These are phyloP conservation scores for Steinernema khuongi DNA, from an alignment of 1,140 invertebrate genomes.

Conservation along the genomic window DNA sequence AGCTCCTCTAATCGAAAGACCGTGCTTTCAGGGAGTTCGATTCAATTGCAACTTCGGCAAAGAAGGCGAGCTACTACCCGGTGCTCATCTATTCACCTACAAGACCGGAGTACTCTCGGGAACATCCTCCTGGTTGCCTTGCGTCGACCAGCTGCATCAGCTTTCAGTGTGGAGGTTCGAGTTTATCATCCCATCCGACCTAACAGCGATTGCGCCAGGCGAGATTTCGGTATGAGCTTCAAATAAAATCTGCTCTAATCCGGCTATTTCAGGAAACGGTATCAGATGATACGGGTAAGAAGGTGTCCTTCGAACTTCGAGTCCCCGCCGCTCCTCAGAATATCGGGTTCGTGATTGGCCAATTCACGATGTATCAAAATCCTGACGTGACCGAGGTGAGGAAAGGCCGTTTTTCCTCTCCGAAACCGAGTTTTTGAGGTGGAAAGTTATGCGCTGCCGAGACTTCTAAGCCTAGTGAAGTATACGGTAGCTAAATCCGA, in stretches of 20 bases:
- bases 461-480: conserved; percentile 48
- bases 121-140: conserved; percentile 35
- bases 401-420: neutral
- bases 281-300: conserved; percentile 29
- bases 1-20: too few relatives aligned
- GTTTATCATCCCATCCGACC: conserved; percentile 18
- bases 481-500: conserved; percentile 46
- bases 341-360: conserved; percentile 54
- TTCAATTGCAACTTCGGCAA: conserved; percentile 20
- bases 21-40: conserved; percentile 30
- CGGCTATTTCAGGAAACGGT: conserved; percentile 30
- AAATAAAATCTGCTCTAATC: neutral
- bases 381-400: conserved; percentile 52
- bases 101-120: conserved; percentile 8
- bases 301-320: conserved; percentile 46
- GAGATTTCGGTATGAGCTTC: conserved; percentile 30
- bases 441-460: conserved; percentile 44
- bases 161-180: conserved; percentile 32
- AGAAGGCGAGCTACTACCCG: conserved; percentile 22
- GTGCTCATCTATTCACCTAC: conserved; percentile 39
- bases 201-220: conserved; percentile 25
- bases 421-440: conserved; percentile 26
- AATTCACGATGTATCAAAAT: conserved; percentile 43
- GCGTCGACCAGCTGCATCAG: conserved; percentile 33
- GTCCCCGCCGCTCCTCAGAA: conserved; percentile 51